Percentiles rank a stretch among this genome's conserved stretches.
Evolutionary conservation across 2,888 invertebrate genomes (phyloP).

Genomic region (Tinea pellionella): DNA sequence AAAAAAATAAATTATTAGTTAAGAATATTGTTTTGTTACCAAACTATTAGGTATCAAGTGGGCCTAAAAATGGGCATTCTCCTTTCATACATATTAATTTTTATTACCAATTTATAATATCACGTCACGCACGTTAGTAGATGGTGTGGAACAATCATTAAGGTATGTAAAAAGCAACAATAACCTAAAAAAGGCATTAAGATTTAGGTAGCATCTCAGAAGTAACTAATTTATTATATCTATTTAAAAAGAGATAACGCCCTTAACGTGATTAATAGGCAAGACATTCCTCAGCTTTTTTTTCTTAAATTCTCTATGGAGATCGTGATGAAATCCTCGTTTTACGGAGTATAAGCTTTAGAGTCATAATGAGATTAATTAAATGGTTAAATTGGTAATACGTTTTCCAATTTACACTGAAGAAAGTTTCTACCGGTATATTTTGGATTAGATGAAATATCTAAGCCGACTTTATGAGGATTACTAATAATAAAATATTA

Average conservation of each 20-base stretch:
- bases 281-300: neutral
- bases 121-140: too few species aligned
- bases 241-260: neutral
- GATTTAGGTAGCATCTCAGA: neutral
- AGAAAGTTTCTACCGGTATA: neutral
- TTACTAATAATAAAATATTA: too few species aligned
- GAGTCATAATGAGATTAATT: neutral
- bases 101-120: too few species aligned
- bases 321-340: neutral
- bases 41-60: too few species aligned
- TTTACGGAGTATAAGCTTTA: neutral
- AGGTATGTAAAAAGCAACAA: too few species aligned
- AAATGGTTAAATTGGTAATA: neutral
- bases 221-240: neutral
- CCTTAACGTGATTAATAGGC: neutral
- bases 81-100: too few species aligned
- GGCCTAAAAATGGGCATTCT: too few species aligned
- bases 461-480: too few species aligned
- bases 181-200: neutral
- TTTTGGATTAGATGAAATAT: neutral
- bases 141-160: too few species aligned
- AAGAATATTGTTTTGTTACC: too few species aligned
- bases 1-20: too few species aligned
- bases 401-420: neutral
- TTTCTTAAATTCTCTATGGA: neutral